Evolutionary conservation across 1,140 invertebrate genomes (phyloP).

Genomic region (Ericerus pela): DNA sequence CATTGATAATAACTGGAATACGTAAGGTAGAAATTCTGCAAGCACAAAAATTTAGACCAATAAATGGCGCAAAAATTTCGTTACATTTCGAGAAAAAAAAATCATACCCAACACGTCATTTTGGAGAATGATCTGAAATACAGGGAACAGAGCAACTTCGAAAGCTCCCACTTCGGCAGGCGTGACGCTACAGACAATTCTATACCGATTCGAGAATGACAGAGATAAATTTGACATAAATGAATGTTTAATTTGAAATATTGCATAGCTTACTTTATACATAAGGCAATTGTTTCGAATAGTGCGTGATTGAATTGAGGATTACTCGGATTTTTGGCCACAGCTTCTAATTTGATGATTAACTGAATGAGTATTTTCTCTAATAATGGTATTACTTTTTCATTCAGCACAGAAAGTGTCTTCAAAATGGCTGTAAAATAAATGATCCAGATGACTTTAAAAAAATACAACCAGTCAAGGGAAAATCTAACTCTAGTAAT

Average conservation of each 20-base stretch:
- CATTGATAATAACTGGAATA: constrained; percentile 89
- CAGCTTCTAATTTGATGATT: constrained; percentile 62
- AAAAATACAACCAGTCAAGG: constrained; percentile 10
- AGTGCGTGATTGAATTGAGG: constrained; percentile 96
- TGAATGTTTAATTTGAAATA: constrained; percentile 11
- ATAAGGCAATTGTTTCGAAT: constrained; percentile 82
- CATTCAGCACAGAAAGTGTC: constrained; percentile 65
- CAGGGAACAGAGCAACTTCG: constrained; percentile 79
- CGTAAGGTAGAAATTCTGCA: constrained; percentile 91
- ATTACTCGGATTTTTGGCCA: constrained; percentile 88
- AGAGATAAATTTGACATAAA: constrained; percentile 23
- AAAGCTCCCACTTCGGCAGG: constrained; percentile 58
- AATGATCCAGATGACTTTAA: constrained; percentile 14
- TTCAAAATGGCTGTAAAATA: constrained; percentile 65
- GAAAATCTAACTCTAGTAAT: neutral
- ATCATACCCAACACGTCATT: constrained; percentile 75
- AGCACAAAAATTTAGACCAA: constrained; percentile 20
- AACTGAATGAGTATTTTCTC: constrained; percentile 64
- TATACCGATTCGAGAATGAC: constrained; percentile 26
- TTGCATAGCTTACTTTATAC: constrained; percentile 48
- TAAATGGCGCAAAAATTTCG: neutral
- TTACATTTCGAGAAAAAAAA: neutral
- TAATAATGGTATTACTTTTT: constrained; percentile 63
- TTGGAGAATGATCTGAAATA: constrained; percentile 82
- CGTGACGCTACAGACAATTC: constrained; percentile 63